Evolutionary conservation across 2,113 vertebrate genomes (phyloP).

Genomic region (Taurulus bubalis): DNA sequence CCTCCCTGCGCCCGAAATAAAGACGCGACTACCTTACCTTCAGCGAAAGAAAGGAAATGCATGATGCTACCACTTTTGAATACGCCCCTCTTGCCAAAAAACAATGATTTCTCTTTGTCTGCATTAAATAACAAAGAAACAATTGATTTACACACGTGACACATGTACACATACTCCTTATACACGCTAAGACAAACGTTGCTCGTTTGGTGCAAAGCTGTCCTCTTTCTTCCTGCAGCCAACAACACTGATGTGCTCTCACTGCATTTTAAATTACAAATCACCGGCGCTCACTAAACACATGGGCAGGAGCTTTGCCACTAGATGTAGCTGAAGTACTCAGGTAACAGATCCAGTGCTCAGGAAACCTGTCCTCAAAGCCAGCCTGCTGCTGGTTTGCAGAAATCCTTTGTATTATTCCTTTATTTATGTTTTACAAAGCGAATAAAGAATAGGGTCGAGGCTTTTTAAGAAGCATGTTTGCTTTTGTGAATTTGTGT

Average conservation of each 20-base stretch:
- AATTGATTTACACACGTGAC: background rate
- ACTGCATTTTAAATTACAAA: conserved; percentile 14
- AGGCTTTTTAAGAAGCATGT: conserved; percentile 2
- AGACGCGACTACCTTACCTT: no score
- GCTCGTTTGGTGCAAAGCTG: background rate
- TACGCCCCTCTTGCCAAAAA: background rate
- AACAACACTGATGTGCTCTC: background rate
- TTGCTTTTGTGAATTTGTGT: background rate
- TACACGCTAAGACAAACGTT: background rate
- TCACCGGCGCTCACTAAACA: conserved; percentile 29
- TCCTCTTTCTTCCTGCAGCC: background rate
- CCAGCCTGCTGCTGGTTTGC: conserved; percentile 17
- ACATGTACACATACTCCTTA: background rate
- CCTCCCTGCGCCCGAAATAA: no score
- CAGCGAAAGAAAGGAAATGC: background rate
- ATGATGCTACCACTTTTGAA: background rate
- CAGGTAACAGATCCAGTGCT: conserved; percentile 65
- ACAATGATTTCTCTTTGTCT: background rate
- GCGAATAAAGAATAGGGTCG: conserved; percentile 1
- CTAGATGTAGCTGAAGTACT: conserved; percentile 86
- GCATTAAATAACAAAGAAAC: background rate
- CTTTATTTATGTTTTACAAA: conserved; percentile 1
- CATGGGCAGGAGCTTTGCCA: conserved; percentile 68
- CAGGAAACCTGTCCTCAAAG: conserved; percentile 15
- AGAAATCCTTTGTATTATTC: conserved; percentile 10